A percentile compares a stretch with the other conserved stretches of the same genome.
Conservation (phyloP, 1,140 invertebrate species). For the Lordiphosa mommai region DNA sequence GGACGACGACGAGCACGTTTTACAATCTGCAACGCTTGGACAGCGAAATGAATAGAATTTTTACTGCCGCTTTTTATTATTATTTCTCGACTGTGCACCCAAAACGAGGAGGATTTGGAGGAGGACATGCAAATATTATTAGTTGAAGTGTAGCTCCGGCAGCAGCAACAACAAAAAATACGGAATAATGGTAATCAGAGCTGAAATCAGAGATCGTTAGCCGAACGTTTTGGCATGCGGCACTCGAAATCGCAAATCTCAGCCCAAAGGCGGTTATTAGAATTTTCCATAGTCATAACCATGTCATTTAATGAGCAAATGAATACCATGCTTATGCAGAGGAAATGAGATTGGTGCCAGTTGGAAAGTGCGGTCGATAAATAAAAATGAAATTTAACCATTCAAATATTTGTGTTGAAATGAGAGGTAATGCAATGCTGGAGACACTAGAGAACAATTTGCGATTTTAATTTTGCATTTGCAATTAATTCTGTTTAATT, state of each 20-base stretch:
- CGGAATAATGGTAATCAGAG: constrained; percentile 52
- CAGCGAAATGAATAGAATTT: constrained; percentile 76
- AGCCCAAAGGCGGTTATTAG: constrained; percentile 14
- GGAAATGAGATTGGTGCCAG: constrained; percentile 34
- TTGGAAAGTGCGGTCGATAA: too few species aligned
- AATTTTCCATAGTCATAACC: constrained; percentile 26
- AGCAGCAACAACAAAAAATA: constrained; percentile 14
- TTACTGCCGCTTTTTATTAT: constrained; percentile 71
- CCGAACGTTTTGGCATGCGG: constrained; percentile 39
- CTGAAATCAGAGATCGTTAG: constrained; percentile 65
- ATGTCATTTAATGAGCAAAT: constrained; percentile 50
- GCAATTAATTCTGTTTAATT: neutral
- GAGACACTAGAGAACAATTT: too few species aligned
- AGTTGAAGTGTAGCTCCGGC: constrained; percentile 46
- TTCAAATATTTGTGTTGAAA: neutral
- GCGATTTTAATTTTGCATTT: too few species aligned
- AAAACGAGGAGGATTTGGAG: constrained; percentile 8
- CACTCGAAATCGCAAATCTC: constrained; percentile 3
- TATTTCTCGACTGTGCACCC: constrained; percentile 26
- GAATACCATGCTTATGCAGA: constrained; percentile 30
- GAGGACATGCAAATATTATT: constrained; percentile 66
- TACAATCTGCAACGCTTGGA: constrained; percentile 72
- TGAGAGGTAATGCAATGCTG: too few species aligned
- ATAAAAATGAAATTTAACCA: neutral
- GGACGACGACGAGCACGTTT: constrained; percentile 49